phyloP scores from a whole-genome alignment of 2,113 vertebrate species.

The Osmerus eperlanus region DNA sequence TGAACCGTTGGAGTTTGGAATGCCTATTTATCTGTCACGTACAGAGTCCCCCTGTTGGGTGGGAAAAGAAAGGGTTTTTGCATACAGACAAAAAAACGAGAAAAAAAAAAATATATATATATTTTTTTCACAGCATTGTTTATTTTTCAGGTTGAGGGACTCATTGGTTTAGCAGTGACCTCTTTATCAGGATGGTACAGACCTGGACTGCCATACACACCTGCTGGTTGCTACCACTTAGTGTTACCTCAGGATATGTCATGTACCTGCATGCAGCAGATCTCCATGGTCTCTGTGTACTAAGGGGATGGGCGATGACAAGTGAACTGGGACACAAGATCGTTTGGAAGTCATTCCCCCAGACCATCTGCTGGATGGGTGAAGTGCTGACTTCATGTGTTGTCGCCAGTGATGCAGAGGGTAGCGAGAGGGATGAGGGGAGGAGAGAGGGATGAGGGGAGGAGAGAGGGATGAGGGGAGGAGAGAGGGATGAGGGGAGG shows the following conservation, averaged over 20 bases:
- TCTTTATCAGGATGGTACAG: slow-evolving; percentile 52
- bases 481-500: slow-evolving; percentile 46
- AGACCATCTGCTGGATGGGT: slow-evolving; percentile 59
- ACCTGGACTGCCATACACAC: not conserved
- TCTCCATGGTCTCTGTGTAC: not conserved
- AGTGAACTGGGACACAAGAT: slow-evolving; percentile 30
- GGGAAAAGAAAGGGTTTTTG: slow-evolving; percentile 76
- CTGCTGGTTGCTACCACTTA: not conserved
- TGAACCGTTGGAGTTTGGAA: slow-evolving; percentile 79
- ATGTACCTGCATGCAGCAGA: not conserved
- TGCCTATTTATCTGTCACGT: slow-evolving; percentile 77
- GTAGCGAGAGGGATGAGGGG: slow-evolving; percentile 51
- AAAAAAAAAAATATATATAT: slow-evolving; percentile 74
- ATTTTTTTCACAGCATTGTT: slow-evolving; percentile 54
- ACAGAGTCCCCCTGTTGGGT: slow-evolving; percentile 75
- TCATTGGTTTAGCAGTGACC: slow-evolving; percentile 61
- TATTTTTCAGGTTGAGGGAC: slow-evolving; percentile 61
- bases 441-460: slow-evolving; percentile 45
- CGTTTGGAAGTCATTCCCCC: slow-evolving; percentile 47
- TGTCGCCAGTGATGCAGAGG: slow-evolving; percentile 45
- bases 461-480: slow-evolving; percentile 48
- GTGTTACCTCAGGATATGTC: not conserved
- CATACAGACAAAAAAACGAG: slow-evolving; percentile 59
- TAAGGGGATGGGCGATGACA: slow-evolving; percentile 30
- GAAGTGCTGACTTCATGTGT: slow-evolving; percentile 67